A percentile compares a stretch with the other conserved stretches of the same genome.
phyloP scores from a whole-genome alignment of 2,113 vertebrate species.

The Girardinichthys multiradiatus region DNA sequence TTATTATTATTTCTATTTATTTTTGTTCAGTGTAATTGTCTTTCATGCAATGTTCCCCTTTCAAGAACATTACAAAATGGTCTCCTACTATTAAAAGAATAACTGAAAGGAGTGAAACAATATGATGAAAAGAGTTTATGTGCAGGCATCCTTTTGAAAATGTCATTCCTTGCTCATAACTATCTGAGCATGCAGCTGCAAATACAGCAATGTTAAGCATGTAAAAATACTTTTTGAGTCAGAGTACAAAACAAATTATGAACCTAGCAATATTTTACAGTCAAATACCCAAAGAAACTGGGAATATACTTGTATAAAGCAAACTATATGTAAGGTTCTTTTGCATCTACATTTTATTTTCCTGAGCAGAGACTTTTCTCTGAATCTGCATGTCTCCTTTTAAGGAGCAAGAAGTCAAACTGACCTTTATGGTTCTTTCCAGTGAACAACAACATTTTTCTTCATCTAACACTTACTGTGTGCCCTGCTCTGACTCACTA shows the following conservation, averaged over 20 bases:
- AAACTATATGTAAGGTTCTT: conserved; percentile 6
- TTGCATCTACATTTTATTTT: conserved; percentile 17
- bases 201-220: too few species aligned
- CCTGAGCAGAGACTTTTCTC: conserved; percentile 12
- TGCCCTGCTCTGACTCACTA: conserved; percentile 42
- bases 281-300: neutral
- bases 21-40: neutral
- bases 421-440: conserved; percentile 52
- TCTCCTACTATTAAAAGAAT: neutral
- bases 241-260: neutral
- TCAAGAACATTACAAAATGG: neutral
- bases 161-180: neutral
- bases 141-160: neutral
- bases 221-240: too few species aligned
- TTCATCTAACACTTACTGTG: conserved; percentile 30
- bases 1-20: neutral
- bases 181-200: too few species aligned
- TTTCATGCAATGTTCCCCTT: neutral
- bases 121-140: too few species aligned
- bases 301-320: neutral
- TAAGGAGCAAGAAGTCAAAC: conserved; percentile 52
- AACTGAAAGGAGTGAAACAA: neutral
- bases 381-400: conserved; percentile 52
- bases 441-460: conserved; percentile 56
- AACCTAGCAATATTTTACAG: neutral